Evolutionary conservation across 2,797 vertebrate species (phyloP), one percentile per base, ranked within the genome.

Genomic region (Acanthopagrus latus): DNA sequence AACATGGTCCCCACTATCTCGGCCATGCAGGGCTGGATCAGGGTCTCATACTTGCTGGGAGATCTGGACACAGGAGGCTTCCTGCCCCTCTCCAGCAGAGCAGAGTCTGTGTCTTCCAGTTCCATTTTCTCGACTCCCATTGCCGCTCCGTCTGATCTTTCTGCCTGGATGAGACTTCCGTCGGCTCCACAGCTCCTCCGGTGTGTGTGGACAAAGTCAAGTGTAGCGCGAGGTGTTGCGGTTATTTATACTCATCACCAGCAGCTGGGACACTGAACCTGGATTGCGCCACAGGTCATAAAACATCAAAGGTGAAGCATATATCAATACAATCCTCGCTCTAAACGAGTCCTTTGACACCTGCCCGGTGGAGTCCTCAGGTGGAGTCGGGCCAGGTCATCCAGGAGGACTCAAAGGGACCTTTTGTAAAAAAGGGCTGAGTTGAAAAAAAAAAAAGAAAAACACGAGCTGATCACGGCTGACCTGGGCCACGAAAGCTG

Each of bases 1-100:
- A 98, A 93, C 46, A 92, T 81, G 0, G 92, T 96, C 55, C 97
- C 98, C 77, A 99, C 60, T 3, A 97, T 73, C 87, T 99, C 97
- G 0, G 94, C 97, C 75, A 96, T 6, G 38, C 97, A 98, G 0
- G 97, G 97, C 93, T 97, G 97, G 10, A 94, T 2, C 1, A 94
- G 23, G 0, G 0, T 86, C 87, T 98, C 96, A 0, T 76, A 97
- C 18, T 41, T 92, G 86, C 71, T 91, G 16, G 27, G 71, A 23
- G 68, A 51, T 60, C 16, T 76, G 1, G 76, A n/a, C n/a, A 7
- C 12, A 0, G 56, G 16, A 0, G 59, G 10, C 41, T 89, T 90
- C 52, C 62, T 69, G 14, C 50, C 71, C 23, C 80, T 86, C 29
- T 87, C 68, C 83, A 91, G 81, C 2, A 91, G 67, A 25, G 80